Evolutionary conservation across 2,888 invertebrate species (phyloP).

Genomic region (Apomyelois bistriatella): DNA sequence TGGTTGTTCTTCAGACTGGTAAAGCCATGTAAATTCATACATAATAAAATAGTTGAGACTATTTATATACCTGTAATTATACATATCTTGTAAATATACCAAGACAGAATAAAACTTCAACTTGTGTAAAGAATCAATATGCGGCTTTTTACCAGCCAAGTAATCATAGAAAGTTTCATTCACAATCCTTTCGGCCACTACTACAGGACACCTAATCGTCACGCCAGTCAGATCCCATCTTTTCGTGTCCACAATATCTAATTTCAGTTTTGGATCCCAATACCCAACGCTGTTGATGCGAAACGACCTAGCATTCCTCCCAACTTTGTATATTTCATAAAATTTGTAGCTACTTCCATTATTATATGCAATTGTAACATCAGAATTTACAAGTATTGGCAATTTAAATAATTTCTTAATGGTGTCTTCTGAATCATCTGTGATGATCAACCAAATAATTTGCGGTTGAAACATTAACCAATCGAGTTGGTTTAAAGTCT

Average conservation of each 20-base stretch:
- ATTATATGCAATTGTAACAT: constrained; percentile 53
- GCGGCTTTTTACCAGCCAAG: constrained; percentile 64
- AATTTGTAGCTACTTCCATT: constrained; percentile 37
- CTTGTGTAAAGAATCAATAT: constrained; percentile 82
- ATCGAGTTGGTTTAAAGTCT: constrained; percentile 28
- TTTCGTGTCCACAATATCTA: constrained; percentile 47
- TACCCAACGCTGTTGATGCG: constrained; percentile 68
- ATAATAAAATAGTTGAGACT: background rate
- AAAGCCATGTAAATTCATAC: too few relatives aligned
- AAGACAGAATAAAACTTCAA: constrained; percentile 81
- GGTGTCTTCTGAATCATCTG: constrained; percentile 37
- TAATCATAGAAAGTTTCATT: constrained; percentile 72
- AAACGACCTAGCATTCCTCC: constrained; percentile 71
- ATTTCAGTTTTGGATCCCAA: constrained; percentile 55
- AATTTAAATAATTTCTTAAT: constrained; percentile 43
- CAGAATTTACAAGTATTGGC: constrained; percentile 66
- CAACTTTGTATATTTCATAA: constrained; percentile 78
- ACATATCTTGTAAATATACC: constrained; percentile 80
- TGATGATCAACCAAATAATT: constrained; percentile 57
- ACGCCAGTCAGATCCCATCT: constrained; percentile 79
- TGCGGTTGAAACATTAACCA: constrained; percentile 36
- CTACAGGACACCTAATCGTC: constrained; percentile 74
- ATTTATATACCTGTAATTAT: constrained; percentile 81
- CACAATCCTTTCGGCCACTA: constrained; percentile 56
- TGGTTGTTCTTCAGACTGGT: too few relatives aligned